Conservation (phyloP, 2,888 invertebrate genomes). For the Hofmannophila pseudospretella region DNA sequence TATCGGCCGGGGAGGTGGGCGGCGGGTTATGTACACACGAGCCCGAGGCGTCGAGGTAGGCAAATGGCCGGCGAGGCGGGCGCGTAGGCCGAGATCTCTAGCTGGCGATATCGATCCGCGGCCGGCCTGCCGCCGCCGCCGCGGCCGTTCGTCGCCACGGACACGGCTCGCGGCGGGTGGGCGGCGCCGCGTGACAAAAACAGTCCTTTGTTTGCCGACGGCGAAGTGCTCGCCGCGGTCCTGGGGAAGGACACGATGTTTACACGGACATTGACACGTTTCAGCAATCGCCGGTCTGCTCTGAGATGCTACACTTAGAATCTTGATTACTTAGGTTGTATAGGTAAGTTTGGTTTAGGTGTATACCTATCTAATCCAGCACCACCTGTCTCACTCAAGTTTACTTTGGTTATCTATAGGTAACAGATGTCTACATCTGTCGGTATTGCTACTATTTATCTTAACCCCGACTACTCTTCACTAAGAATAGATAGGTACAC, state of each 20-base stretch:
- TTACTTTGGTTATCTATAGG: no score
- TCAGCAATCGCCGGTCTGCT: conserved; percentile 10
- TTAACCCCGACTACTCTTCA: no score
- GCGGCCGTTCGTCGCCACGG: conserved; percentile 63
- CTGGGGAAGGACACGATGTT: conserved; percentile 26
- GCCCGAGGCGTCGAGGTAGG: conserved; percentile 77
- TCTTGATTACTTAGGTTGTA: neutral
- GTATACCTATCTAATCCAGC: no score
- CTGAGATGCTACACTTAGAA: neutral
- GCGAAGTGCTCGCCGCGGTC: conserved; percentile 27
- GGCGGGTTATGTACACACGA: conserved; percentile 75
- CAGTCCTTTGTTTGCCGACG: conserved; percentile 71
- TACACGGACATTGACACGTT: conserved; percentile 28
- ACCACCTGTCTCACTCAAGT: no score
- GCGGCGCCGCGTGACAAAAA: conserved; percentile 68
- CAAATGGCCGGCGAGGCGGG: conserved; percentile 74
- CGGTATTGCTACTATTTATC: no score
- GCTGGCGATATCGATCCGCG: conserved; percentile 70
- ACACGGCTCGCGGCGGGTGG: conserved; percentile 58
- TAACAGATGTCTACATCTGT: no score
- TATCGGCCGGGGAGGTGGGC: conserved; percentile 62
- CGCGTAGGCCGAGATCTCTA: conserved; percentile 75
- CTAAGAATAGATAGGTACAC: no score
- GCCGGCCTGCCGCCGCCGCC: conserved; percentile 34
- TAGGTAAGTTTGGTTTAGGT: no score